Evolutionary conservation across 1,140 invertebrate genomes (phyloP), one percentile per base, ranked within the genome.

Genomic region (Drosophila athabasca): DNA sequence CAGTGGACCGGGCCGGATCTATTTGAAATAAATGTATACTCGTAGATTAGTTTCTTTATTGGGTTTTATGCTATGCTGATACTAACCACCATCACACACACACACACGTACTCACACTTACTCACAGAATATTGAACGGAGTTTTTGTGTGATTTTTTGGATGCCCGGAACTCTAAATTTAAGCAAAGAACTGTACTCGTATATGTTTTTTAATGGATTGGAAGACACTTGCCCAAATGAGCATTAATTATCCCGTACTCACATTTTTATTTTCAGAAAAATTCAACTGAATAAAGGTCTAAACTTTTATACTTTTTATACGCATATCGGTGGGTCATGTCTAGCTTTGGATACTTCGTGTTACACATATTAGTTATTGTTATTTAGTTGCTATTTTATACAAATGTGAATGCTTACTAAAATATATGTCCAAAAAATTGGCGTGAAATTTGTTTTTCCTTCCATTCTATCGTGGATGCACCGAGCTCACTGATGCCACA

Each of bases 321-420:
- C 70, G 66, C 70, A 76, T 65, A 75, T 68, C 70, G 82, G 83
- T 85, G 82, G 78, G 83, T 87, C 83, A 88, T 82, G 82, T 79
- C 65, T 82, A 82, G 58, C 79, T 82, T 78, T 82, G 82, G 82
- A 87, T 76, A 75, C 54, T 85, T 51, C 69, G 50, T 61, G 70
- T 58, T 62, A 71, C 41, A 71, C 17, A 48, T 49, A 46, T 26
- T 78, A 77, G 75, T 82, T 79, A 72, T 88, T 87, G 82, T 87
- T 87, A 87, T 88, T 82, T 87, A 87, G 79, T 87, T 76, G 62
- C 62, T 88, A 87, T 87, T 71, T 75, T 88, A 87, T 79, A 62
- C 59, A 65, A 79, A 78, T 71, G 50, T 78, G 57, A 79, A 82
- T 79, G 45, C 71, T 74, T 74, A 57, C 54, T 62, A 17, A 41